Conservation (phyloP, 2,888 invertebrate species). For the Dynastes maya region DNA sequence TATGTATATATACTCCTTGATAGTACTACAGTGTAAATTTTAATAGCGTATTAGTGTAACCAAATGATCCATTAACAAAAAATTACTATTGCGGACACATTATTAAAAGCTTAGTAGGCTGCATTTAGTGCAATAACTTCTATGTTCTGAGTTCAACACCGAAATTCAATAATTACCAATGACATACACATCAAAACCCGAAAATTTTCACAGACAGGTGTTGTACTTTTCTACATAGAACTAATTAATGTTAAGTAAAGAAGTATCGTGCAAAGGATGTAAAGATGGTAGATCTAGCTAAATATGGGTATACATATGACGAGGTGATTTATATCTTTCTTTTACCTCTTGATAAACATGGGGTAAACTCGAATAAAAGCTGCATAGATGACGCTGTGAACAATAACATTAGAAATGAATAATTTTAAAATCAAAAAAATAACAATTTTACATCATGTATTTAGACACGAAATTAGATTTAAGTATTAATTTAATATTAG, state of each 20-base stretch:
- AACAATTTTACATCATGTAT: not conserved
- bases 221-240: constrained; percentile 20
- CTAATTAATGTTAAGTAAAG: not conserved
- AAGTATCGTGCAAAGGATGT: constrained; percentile 17
- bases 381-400: constrained; percentile 52
- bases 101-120: too few relatives aligned
- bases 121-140: not conserved
- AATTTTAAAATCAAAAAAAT: constrained; percentile 17
- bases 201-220: not conserved
- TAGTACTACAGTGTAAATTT: too few relatives aligned
- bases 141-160: not conserved
- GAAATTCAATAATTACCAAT: not conserved
- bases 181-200: not conserved
- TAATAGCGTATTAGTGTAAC: too few relatives aligned
- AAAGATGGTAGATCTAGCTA: not conserved
- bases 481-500: too few relatives aligned
- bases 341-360: constrained; percentile 53
- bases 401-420: constrained; percentile 39
- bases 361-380: constrained; percentile 53
- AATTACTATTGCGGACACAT: too few relatives aligned
- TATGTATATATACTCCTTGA: too few relatives aligned
- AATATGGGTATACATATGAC: constrained; percentile 1
- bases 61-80: too few relatives aligned
- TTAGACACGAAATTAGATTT: constrained; percentile 2
- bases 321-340: constrained; percentile 20